phyloP scores from a whole-genome alignment of 2,797 vertebrate genomes.

The Paedocypris micromegethes region DNA sequence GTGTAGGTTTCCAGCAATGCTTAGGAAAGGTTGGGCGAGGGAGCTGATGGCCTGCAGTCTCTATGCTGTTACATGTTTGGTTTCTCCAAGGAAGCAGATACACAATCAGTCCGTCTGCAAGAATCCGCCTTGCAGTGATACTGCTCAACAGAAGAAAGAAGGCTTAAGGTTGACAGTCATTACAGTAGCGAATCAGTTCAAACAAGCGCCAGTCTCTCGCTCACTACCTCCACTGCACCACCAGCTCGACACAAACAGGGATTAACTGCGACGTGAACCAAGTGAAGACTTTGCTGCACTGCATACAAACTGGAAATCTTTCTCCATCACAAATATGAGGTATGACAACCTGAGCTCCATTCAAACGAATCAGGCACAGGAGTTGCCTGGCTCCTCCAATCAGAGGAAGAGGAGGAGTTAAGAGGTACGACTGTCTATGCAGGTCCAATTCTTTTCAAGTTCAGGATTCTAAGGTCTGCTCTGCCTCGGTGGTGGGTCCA shows the following conservation, averaged over 20 bases:
- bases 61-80: constrained; percentile 25
- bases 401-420: constrained; percentile 34
- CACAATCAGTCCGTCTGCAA: constrained; percentile 19
- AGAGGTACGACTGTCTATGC: constrained; percentile 39
- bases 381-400: constrained; percentile 38
- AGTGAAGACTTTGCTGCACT: constrained; percentile 40
- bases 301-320: constrained; percentile 47
- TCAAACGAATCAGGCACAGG: constrained; percentile 39
- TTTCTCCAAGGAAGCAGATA: constrained; percentile 35
- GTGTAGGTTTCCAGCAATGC: constrained; percentile 15
- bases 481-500: constrained; percentile 30
- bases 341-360: constrained; percentile 54
- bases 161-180: constrained; percentile 32
- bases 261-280: constrained; percentile 34
- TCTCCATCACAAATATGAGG: constrained; percentile 59
- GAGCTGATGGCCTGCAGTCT: constrained; percentile 21
- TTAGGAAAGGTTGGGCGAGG: constrained; percentile 21
- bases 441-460: constrained; percentile 42
- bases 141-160: constrained; percentile 18
- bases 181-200: constrained; percentile 24
- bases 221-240: constrained; percentile 26
- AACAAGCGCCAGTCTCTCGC: constrained; percentile 34
- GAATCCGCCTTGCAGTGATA: constrained; percentile 18
- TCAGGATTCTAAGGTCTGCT: constrained; percentile 37
- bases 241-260: constrained; percentile 32